phyloP scores from a whole-genome alignment of 1,140 invertebrate species.

The Trichoplusia ni region DNA sequence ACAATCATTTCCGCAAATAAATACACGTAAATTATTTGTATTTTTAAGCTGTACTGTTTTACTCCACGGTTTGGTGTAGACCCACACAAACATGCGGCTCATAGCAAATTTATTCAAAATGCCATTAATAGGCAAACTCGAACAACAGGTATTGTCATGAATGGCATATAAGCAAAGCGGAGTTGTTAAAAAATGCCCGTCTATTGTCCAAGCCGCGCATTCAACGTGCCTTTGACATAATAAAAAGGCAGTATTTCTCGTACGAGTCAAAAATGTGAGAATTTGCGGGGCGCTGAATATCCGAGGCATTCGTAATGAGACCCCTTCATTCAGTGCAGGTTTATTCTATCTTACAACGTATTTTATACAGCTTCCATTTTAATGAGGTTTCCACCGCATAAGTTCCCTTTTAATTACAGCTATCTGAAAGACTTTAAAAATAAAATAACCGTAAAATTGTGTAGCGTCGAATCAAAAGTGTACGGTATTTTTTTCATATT shows the following conservation, averaged over 20 bases:
- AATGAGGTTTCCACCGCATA: slow-evolving; percentile 26
- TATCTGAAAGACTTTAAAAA: slow-evolving; percentile 33
- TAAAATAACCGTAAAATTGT: slow-evolving; percentile 34
- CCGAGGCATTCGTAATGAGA: slow-evolving; percentile 31
- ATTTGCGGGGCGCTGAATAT: slow-evolving; percentile 12
- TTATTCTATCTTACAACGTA: slow-evolving; percentile 18
- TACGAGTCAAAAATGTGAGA: slow-evolving; percentile 28
- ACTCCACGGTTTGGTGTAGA: too few species aligned
- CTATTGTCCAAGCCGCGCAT: slow-evolving; percentile 6
- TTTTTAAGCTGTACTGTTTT: too few species aligned
- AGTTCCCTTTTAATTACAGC: slow-evolving; percentile 36
- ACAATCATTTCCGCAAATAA: too few species aligned
- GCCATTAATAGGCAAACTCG: too few species aligned
- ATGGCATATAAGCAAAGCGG: slow-evolving; percentile 10
- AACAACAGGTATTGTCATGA: not conserved
- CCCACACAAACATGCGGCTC: too few species aligned
- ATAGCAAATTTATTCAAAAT: too few species aligned
- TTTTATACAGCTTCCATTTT: slow-evolving; percentile 29
- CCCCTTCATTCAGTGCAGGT: slow-evolving; percentile 17
- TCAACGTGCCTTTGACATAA: slow-evolving; percentile 16
- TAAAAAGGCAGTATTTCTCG: slow-evolving; percentile 2
- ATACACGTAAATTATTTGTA: too few species aligned
- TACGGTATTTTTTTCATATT: not conserved
- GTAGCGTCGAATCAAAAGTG: slow-evolving; percentile 15
- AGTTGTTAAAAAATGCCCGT: slow-evolving; percentile 10